Percentiles rank a stretch among this genome's conserved stretches.
Evolutionary conservation across 2,113 vertebrate species (phyloP).

Genomic region (Mus musculus): GRCm39 chrX:47633001-47633500

Average conservation of each 20-base stretch:
- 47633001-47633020: too few relatives aligned
- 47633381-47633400: constrained; percentile 41
- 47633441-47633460: not conserved
- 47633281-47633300: constrained; percentile 41
- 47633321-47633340: constrained; percentile 59
- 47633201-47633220: not conserved
- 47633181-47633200: too few relatives aligned
- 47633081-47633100: too few relatives aligned
- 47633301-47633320: not conserved
- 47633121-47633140: too few relatives aligned
- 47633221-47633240: not conserved
- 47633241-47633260: not conserved
- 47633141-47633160: not conserved
- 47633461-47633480: not conserved
- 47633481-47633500: not conserved
- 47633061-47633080: too few relatives aligned
- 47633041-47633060: too few relatives aligned
- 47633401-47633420: constrained; percentile 19
- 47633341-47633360: constrained; percentile 40
- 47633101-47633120: too few relatives aligned
- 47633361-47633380: constrained; percentile 22
- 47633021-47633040: too few relatives aligned
- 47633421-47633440: not conserved
- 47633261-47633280: not conserved
- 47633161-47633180: too few relatives aligned